Conservation (phyloP, 2,888 invertebrate genomes). For the Hanleya hanleyi region DNA sequence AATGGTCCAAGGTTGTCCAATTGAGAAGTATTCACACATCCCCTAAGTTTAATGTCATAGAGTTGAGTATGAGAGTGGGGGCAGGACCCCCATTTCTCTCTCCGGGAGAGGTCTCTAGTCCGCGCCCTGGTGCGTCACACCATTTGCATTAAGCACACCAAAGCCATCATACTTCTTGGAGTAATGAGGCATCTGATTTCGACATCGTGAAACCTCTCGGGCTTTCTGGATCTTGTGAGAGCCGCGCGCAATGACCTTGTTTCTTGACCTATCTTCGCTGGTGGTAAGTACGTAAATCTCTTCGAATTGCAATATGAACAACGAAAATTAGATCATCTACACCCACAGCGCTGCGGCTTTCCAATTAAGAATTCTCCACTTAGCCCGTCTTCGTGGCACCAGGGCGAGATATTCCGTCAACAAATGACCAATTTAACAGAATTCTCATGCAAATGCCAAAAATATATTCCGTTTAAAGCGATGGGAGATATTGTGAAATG, state of each 20-base stretch:
- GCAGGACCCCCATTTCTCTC: not conserved
- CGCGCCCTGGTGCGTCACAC: no score
- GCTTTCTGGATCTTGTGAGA: not conserved
- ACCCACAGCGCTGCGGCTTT: not conserved
- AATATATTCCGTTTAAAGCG: not conserved
- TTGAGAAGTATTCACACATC: no score
- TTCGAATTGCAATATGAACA: not conserved
- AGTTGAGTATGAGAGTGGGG: no score
- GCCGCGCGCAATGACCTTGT: not conserved
- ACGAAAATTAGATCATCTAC: not conserved
- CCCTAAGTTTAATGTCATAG: no score
- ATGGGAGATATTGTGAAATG: not conserved
- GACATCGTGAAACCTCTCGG: not conserved
- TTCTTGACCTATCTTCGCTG: slow-evolving; percentile 1
- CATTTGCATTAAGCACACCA: slow-evolving; percentile 1
- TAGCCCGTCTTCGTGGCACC: not conserved
- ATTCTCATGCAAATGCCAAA: not conserved
- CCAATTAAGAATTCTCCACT: not conserved
- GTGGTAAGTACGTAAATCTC: slow-evolving; percentile 6
- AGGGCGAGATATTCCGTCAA: not conserved
- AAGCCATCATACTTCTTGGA: not conserved
- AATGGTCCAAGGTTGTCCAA: no score
- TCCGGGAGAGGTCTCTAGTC: not conserved
- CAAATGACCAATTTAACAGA: not conserved
- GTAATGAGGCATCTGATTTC: slow-evolving; percentile 5